phyloP scores from a whole-genome alignment of 2,888 invertebrate genomes.

The Andrena hattorfiana region DNA sequence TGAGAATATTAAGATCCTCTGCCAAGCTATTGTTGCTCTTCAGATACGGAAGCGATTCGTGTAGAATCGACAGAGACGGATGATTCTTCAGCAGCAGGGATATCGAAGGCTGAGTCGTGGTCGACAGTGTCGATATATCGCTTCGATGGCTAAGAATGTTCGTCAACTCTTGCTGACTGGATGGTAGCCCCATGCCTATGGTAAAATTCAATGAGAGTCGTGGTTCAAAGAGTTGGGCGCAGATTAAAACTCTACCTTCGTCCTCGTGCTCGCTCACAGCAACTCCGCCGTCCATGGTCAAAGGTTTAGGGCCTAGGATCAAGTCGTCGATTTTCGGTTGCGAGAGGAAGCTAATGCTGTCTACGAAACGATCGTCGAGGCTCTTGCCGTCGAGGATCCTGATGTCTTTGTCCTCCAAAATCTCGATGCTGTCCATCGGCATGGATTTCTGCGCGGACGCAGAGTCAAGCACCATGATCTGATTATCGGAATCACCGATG shows the following conservation, averaged over 20 bases:
- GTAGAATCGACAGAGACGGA: constrained; percentile 68
- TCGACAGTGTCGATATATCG: constrained; percentile 69
- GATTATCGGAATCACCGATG: constrained; percentile 73
- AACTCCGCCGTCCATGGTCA: constrained; percentile 66
- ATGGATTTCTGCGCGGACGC: constrained; percentile 69
- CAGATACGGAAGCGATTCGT: constrained; percentile 74
- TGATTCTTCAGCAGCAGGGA: constrained; percentile 69
- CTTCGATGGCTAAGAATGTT: constrained; percentile 73
- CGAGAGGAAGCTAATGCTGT: constrained; percentile 78
- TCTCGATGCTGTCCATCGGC: constrained; percentile 75
- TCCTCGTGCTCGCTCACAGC: constrained; percentile 62
- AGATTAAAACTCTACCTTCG: constrained; percentile 58
- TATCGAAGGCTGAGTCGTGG: constrained; percentile 63
- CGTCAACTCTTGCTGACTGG: constrained; percentile 70
- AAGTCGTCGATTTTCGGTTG: constrained; percentile 81
- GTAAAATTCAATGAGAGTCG: neutral
- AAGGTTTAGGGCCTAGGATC: constrained; percentile 75
- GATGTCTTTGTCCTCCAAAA: constrained; percentile 81
- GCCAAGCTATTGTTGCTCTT: constrained; percentile 70
- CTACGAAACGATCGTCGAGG: constrained; percentile 78
- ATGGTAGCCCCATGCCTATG: constrained; percentile 53
- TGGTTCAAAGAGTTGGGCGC: neutral
- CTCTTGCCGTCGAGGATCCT: constrained; percentile 78
- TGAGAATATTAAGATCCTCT: constrained; percentile 74
- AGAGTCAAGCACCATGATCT: constrained; percentile 80